Evolutionary conservation across 2,797 vertebrate species (phyloP).

Genomic region (Rhinichthys osculus): DNA sequence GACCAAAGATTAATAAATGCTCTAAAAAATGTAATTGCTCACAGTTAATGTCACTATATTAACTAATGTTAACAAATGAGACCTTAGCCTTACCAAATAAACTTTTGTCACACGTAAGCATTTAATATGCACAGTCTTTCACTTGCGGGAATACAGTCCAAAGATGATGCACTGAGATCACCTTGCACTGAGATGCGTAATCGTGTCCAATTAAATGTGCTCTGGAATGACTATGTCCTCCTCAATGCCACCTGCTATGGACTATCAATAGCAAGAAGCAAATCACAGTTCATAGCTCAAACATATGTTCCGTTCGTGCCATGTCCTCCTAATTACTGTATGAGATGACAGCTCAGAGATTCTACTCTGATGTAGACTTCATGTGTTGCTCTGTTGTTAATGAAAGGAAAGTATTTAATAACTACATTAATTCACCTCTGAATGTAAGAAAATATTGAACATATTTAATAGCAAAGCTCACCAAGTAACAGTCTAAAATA

Average conservation of each 20-base stretch:
- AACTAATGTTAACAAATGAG: not conserved
- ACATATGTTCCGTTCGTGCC: not conserved
- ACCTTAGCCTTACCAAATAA: not conserved
- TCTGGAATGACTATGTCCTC: not conserved
- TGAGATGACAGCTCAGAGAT: not conserved
- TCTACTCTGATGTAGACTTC: not conserved
- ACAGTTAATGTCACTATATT: not conserved
- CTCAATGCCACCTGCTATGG: not conserved
- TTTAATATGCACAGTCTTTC: not conserved
- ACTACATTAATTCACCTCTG: not conserved
- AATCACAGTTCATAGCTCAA: not conserved
- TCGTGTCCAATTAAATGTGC: not conserved
- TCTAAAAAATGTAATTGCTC: not conserved
- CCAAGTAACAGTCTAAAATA: not conserved
- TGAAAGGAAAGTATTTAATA: not conserved
- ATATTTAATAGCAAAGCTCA: not conserved
- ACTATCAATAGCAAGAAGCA: not conserved
- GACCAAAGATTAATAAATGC: not conserved
- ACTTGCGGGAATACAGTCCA: not conserved
- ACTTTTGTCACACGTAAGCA: not conserved
- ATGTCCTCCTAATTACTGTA: not conserved
- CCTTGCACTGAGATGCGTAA: not conserved
- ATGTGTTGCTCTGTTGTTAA: no score
- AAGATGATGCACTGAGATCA: not conserved
- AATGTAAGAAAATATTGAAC: not conserved